phyloP scores from a whole-genome alignment of 2,797 vertebrate species.

The Clarias pachynema region DNA sequence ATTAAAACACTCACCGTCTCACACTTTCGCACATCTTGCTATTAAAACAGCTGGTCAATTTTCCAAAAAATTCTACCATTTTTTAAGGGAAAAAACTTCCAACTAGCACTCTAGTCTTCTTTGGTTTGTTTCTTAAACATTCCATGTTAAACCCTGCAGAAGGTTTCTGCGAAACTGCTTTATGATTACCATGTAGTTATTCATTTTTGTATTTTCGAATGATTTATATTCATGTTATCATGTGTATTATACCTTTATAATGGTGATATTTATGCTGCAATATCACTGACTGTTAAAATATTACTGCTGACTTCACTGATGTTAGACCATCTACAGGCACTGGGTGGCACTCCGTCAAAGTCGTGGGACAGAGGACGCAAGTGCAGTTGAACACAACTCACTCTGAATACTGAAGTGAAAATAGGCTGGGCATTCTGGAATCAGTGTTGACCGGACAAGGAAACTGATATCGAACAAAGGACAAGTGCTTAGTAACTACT shows the following conservation, averaged over 20 bases:
- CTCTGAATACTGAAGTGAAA: too few relatives aligned
- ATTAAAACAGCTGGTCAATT: neutral
- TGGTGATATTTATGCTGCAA: neutral
- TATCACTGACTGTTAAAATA: neutral
- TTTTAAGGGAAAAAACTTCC: neutral
- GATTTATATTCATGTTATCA: neutral
- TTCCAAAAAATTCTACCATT: neutral
- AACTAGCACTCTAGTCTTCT: neutral
- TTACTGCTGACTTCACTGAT: neutral
- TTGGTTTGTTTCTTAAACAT: neutral
- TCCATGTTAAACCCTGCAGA: neutral
- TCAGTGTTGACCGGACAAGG: too few relatives aligned
- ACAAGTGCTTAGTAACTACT: too few relatives aligned
- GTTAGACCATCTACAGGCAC: neutral
- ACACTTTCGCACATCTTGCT: neutral
- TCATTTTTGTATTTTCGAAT: neutral
- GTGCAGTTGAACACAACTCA: too few relatives aligned
- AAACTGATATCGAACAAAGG: too few relatives aligned
- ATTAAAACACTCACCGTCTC: constrained; percentile 23
- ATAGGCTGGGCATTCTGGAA: too few relatives aligned
- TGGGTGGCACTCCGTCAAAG: neutral
- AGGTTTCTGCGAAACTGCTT: neutral
- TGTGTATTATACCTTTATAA: neutral
- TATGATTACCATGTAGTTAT: neutral
- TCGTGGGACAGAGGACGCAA: neutral